Base-by-base conservation (phyloP, 2,113 vertebrate genomes). In the Leucopsar rothschildi region DNA sequence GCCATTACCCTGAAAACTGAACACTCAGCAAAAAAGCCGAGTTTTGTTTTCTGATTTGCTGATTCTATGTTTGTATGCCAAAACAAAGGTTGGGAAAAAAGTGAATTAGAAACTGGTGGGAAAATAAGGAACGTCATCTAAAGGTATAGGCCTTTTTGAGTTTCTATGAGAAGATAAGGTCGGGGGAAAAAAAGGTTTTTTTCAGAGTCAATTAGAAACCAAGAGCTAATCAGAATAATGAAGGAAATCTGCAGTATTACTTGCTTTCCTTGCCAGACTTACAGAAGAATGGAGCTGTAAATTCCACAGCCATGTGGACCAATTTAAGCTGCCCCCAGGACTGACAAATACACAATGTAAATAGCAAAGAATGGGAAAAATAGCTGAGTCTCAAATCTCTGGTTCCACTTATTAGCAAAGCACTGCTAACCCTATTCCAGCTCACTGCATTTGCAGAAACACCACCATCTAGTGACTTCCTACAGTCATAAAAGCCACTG, bases 401-500 rank as follows among this genome's bases (percentile, higher is more conserved):
- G 16, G 39, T 55, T 92, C 33, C 16, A 45, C 57, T 79, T 71
- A 61, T 4, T 7, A 92, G 49, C 66, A 69, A 83, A 69, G 19
- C 70, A 79, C 29, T 11, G 47, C 33, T 49, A 79, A 12, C 22
- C 20, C 12, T 7, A 53, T n/a, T 33, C 27, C 52, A 73, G 47
- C 15, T 71, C 60, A 33, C 49, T 60, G 52, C 40, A 52, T 35
- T 23, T 66, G 61, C 7, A 94, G 70, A 25, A 81, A 88, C 15
- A 49, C 56, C 95, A 86, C 86, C 77, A 92, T 33, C 95, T 95
- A 88, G 63, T 66, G 92, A 89, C 76, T 39, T 73, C 40, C 42
- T 33, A 42, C 27, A 88, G 31, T 47, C 63, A 80, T 15, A 22
- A 82, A 76, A 75, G 14, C n/a, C 28, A 31, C 3, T 17, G 33